Evolutionary conservation across 2,113 vertebrate species (phyloP).

Genomic region (Microcebus murinus): DNA sequence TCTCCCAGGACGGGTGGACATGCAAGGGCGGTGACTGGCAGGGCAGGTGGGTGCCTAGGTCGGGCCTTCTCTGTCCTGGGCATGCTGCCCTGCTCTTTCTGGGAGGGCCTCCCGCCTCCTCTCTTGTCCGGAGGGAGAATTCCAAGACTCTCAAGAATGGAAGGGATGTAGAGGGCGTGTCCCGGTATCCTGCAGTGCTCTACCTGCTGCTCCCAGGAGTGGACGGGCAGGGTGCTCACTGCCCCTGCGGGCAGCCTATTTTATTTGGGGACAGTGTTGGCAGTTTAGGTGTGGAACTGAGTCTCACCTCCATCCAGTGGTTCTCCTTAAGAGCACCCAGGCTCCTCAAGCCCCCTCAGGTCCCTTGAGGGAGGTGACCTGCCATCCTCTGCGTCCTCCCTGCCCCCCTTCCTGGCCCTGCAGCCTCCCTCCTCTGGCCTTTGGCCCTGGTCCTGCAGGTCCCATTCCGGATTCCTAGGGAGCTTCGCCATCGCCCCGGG

Average conservation of each 20-base stretch:
- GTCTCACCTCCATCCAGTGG: neutral
- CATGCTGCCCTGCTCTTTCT: neutral
- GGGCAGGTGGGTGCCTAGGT: neutral
- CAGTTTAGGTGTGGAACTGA: neutral
- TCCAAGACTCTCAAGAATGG: neutral
- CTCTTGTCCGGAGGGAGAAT: slow-evolving; percentile 1
- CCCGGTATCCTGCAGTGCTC: neutral
- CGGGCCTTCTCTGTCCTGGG: no score
- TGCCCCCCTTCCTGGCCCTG: neutral
- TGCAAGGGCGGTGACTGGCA: neutral
- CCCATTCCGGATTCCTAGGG: neutral
- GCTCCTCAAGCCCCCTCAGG: neutral
- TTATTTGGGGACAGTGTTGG: neutral
- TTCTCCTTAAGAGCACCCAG: neutral
- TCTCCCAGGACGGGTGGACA: neutral
- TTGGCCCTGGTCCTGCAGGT: neutral
- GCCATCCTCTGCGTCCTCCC: no score
- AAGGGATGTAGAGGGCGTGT: neutral
- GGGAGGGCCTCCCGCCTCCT: neutral
- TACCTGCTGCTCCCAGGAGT: accelerated
- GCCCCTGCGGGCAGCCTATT: neutral
- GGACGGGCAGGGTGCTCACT: neutral
- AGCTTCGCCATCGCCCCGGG: neutral
- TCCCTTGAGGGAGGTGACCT: neutral
- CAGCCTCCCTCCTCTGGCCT: neutral